phyloP scores from a whole-genome alignment of 2,797 vertebrate species.

The Lophotriccus pileatus region DNA sequence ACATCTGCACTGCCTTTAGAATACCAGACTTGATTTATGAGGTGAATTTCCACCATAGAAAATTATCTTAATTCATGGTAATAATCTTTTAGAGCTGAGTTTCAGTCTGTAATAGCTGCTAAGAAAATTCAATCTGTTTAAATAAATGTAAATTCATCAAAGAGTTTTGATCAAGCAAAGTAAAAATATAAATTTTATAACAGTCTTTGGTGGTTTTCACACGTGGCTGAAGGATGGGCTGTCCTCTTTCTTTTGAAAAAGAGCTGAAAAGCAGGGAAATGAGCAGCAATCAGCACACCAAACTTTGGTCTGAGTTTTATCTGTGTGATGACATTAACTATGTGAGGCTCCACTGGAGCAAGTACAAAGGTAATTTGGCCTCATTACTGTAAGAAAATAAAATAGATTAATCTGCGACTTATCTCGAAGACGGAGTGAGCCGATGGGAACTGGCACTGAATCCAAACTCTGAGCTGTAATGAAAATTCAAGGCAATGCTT shows the following conservation, averaged over 20 bases:
- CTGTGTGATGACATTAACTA: background rate
- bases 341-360: background rate
- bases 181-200: background rate
- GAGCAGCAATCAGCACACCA: background rate
- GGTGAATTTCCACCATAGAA: background rate
- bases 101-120: background rate
- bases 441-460: background rate
- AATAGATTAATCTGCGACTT: background rate
- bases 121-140: background rate
- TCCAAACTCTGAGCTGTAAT: background rate
- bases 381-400: background rate
- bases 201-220: background rate
- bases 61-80: background rate
- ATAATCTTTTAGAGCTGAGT: background rate
- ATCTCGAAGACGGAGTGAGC: background rate
- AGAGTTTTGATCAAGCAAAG: background rate
- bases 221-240: background rate
- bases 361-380: background rate
- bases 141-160: background rate
- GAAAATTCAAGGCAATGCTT: background rate
- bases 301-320: background rate
- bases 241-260: background rate
- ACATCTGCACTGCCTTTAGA: background rate
- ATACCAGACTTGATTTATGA: background rate
- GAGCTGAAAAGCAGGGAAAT: background rate